Conservation (phyloP, 2,113 vertebrate species). For the Psilopogon haemacephalus region DNA sequence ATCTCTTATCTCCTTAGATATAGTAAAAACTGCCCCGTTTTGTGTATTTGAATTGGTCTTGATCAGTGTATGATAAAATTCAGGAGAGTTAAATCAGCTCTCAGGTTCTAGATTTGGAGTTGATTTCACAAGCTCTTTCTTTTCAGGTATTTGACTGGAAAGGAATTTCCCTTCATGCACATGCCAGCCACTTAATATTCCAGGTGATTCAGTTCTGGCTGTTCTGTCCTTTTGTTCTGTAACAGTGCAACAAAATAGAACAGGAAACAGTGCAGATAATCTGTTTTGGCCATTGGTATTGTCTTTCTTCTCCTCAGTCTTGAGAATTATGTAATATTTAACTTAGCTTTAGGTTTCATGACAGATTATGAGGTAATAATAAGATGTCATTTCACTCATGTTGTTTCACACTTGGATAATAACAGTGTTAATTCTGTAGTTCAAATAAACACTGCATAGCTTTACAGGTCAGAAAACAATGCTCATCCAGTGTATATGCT, state of each 20-base stretch:
- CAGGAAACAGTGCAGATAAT: not conserved
- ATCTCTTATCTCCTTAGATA: not conserved
- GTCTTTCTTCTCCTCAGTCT: not conserved
- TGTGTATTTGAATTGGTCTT: not conserved
- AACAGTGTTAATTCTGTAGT: not conserved
- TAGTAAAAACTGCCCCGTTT: not conserved
- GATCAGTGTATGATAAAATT: not conserved
- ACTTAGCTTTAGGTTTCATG: not conserved
- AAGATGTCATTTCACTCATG: not conserved
- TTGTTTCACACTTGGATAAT: not conserved
- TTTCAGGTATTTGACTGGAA: not conserved
- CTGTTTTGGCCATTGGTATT: not conserved
- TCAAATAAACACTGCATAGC: not conserved
- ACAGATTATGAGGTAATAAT: not conserved
- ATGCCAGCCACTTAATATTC: not conserved
- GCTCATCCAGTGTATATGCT: not conserved
- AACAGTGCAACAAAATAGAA: not conserved
- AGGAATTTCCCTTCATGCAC: not conserved
- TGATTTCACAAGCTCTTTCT: not conserved
- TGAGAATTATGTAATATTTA: slow-evolving; percentile 11
- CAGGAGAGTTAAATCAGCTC: not conserved
- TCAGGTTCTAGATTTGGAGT: not conserved
- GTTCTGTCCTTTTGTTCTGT: not conserved
- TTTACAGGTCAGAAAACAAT: not conserved
- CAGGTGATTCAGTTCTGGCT: not conserved